Base-by-base conservation (phyloP, 2,888 invertebrate genomes). In the Xanthia icteritia region DNA sequence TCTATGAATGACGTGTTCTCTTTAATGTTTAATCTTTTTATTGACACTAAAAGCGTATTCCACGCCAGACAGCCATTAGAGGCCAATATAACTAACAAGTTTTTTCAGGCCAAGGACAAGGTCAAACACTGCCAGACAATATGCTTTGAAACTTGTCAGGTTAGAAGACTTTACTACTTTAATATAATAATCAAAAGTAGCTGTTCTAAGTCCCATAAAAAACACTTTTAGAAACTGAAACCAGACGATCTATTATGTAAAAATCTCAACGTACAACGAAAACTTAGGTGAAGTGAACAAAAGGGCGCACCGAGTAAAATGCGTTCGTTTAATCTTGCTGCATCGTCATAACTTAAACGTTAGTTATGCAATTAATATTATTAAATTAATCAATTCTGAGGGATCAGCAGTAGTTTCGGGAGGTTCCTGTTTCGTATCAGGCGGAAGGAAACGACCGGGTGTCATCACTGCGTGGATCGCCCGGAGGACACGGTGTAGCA, bases 61-160 rank as follows among this genome's bases (percentile, higher is more conserved):
- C 48, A 31, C 15, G 56, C 15, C 74, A 63, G 48, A n/a, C 39
- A 51, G 48, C 74, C 74, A 79, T 79, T 79, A 74, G 58, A 17
- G n/a, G 61, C 31, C 54, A 42, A 23, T 63, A 63, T 60, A 48
- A 48, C 45, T 54, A 39, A 65, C 65, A 63, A 79, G 79, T 61
- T 70, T 60, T 20, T 75, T 67, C 13, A 73, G 56, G 36, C n/a
- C 51, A 68, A 76, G 77, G 77, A 23, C 71, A 45, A 58, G 67
- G 48, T n/a, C 48, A 31, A 39, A 48, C 4, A 36, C 23, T 54
- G 27, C n/a, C 36, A 54, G 48, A 67, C 54, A 27, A 15, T 36
- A 45, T 68, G 23, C 45, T 65, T 31, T 4, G 58, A 51, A 60
- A 64, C 27, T 42, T 42, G 23, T 9, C 4, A 66, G 11, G 23